phyloP scores from a whole-genome alignment of 1,140 invertebrate species.

The Apocrypta bakeri region DNA sequence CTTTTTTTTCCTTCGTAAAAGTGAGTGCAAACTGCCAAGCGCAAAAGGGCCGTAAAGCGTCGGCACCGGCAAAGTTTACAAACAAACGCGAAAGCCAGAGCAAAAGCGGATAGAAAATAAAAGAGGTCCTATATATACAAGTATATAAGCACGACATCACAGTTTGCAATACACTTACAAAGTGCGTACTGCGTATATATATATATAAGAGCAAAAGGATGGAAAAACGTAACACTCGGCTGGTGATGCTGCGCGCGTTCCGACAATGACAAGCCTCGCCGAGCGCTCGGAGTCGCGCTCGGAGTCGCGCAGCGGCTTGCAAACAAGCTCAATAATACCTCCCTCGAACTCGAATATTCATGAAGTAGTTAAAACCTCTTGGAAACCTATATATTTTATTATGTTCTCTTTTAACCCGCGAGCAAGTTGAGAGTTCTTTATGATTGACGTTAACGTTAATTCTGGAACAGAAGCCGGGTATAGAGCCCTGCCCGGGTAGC shows the following conservation, averaged over 20 bases:
- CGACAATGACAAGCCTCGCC: not conserved
- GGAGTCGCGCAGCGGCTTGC: not conserved
- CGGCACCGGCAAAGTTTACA: not conserved
- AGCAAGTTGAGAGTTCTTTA: not conserved
- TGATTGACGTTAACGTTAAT: not conserved
- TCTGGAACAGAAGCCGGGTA: not conserved
- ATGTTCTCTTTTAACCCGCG: no score
- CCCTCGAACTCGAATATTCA: not conserved
- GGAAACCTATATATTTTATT: not conserved
- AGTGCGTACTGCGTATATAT: not conserved
- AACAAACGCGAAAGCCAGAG: not conserved
- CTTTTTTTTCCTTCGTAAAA: no score
- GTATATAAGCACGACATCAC: not conserved
- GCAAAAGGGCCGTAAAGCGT: not conserved
- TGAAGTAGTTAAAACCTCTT: not conserved
- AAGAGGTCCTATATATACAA: not conserved
- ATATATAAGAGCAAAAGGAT: no score
- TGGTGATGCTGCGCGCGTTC: not conserved
- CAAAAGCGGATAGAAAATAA: not conserved
- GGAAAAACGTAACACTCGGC: not conserved
- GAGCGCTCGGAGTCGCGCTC: no score
- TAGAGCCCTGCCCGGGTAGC: no score
- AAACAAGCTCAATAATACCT: slow-evolving; percentile 2
- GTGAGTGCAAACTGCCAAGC: not conserved
- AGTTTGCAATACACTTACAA: not conserved